Evolutionary conservation across 2,888 invertebrate genomes (phyloP), one percentile per base, ranked within the genome.

Genomic region (Harpalus rufipes): DNA sequence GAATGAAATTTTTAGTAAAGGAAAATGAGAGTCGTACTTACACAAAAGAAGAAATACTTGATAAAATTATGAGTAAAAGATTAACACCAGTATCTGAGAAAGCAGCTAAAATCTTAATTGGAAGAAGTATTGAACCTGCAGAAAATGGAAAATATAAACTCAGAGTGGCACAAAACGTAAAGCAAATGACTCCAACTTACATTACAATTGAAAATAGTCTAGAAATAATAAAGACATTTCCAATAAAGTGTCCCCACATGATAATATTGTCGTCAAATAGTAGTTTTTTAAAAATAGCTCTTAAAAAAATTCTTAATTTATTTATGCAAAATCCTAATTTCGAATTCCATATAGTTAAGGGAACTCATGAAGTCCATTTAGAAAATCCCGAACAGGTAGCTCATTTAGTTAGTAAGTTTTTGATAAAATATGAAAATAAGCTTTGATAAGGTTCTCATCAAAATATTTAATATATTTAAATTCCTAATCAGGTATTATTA

Each of bases 301-400:
- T 14, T 16, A 80, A 14, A 80, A 32, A 80, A 65, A 6, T 79
- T 6, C 16, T 39, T 12, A 58, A 72, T 12, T 16, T 56, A 18
- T 79, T 58, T 58, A 41, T 41, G 32, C 79, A 68, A 41, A 86
- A 87, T 81, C 88, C 88, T 65, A 88, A 89, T 83, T 88, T 89
- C 83, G 87, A 63, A 1, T 85, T 90, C 86, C 84, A 88, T 87
- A 0, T 91, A 0, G 92, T 94, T 0, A 89, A 91, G 0, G 95
- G 94, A 0, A 90, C 91, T 59, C 95, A 95, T 86, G 94, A 95
- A 87, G 92, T 94, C 0, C 95, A 95, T 88, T 92, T 93, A 68
- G 93, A 92, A 6, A 88, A 92, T 86, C 94, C 95, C 0, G 92
- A 93, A 86, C 88, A 89, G 7, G 90, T 94, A 2, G 91, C 91